Conservation (phyloP, 2,888 invertebrate genomes). For the Cephus pygmeus region DNA sequence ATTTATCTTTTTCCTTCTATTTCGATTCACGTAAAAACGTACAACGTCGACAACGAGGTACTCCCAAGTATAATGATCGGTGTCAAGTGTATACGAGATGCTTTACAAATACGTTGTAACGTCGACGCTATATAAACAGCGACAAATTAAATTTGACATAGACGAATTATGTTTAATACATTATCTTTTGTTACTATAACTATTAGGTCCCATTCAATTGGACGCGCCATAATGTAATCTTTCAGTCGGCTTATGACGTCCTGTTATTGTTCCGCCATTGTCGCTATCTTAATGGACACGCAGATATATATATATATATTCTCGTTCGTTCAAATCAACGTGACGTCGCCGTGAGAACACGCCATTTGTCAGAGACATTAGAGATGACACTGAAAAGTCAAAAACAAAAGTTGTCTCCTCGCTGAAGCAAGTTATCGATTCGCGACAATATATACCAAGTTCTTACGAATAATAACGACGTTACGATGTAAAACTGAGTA, state of each 20-base stretch:
- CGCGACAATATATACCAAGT: not conserved
- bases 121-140: not conserved
- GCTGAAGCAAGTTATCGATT: not conserved
- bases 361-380: not conserved
- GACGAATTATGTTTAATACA: not conserved
- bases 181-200: not conserved
- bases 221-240: not conserved
- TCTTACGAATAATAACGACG: not conserved
- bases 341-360: not conserved
- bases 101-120: not conserved
- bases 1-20: not conserved
- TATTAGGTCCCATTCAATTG: slow-evolving; percentile 20
- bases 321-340: not conserved
- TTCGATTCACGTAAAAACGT: slow-evolving; percentile 23
- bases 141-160: not conserved
- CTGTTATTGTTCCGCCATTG: not conserved
- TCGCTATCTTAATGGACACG: not conserved
- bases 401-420: not conserved
- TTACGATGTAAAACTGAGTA: not conserved
- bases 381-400: not conserved
- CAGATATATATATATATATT: not conserved
- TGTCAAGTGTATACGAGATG: not conserved
- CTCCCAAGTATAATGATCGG: not conserved
- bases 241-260: not conserved
- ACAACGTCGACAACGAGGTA: slow-evolving; percentile 18